These are phyloP conservation scores for Lophura swinhoii DNA, from an alignment of 2,797 vertebrate genomes.

Conservation along the genomic window DNA sequence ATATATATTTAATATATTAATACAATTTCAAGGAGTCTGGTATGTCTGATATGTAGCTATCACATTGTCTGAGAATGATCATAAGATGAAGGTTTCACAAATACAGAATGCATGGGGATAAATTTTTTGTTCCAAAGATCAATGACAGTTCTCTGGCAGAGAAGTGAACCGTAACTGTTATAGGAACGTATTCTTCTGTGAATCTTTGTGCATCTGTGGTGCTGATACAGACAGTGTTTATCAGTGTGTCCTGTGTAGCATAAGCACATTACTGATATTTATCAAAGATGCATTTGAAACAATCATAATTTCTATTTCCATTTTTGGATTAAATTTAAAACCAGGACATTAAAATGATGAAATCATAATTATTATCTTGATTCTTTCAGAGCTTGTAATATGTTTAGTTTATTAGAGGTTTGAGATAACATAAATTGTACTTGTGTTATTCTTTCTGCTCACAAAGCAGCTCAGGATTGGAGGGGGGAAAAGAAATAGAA, in stretches of 20 bases:
- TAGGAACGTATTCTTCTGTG: background rate
- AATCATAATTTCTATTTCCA: background rate
- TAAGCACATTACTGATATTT: background rate
- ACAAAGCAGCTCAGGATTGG: background rate
- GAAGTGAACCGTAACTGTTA: background rate
- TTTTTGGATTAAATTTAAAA: background rate
- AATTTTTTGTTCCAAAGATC: background rate
- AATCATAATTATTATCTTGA: background rate
- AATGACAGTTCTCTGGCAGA: background rate
- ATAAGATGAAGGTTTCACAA: background rate
- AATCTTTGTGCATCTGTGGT: background rate
- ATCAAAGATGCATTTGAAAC: background rate
- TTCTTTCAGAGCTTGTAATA: background rate
- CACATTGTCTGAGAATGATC: rapidly evolving
- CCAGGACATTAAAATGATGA: background rate
- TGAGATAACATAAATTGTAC: background rate
- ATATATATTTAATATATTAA: too few species aligned
- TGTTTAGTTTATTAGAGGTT: background rate
- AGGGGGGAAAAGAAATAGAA: background rate
- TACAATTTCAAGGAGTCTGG: background rate
- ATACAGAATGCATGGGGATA: background rate
- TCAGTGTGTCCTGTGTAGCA: background rate
- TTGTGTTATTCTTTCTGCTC: background rate
- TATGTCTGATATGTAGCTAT: background rate
- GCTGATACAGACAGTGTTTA: background rate